Conservation (phyloP, 2,888 invertebrate species). For the Thysanoteuthis rhombus region DNA sequence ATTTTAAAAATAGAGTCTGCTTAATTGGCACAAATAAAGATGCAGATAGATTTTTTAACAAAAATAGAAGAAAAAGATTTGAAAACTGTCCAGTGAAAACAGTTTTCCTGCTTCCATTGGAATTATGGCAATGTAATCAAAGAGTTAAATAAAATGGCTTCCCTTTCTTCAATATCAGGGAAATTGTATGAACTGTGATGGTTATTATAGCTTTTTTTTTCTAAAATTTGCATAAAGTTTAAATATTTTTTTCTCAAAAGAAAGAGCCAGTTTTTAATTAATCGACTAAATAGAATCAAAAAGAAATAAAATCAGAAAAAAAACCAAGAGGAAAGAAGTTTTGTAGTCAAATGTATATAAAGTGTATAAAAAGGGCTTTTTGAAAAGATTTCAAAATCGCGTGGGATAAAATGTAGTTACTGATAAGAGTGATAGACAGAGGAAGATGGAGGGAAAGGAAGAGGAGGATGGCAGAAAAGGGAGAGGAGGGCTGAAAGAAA, state of each 20-base stretch:
- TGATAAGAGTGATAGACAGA: no score
- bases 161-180: neutral
- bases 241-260: neutral
- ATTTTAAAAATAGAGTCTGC: neutral
- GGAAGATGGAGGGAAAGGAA: no score
- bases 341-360: no score
- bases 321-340: no score
- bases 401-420: no score
- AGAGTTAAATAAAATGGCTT: neutral
- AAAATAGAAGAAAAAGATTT: neutral
- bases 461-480: neutral
- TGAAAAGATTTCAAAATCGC: no score
- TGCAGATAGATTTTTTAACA: neutral
- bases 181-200: neutral
- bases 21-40: neutral
- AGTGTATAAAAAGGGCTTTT: neutral
- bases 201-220: neutral
- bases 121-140: neutral
- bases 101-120: neutral
- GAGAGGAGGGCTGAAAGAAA: neutral
- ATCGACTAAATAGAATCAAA: neutral
- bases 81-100: neutral
- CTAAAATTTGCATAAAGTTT: neutral
- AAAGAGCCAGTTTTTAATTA: neutral
- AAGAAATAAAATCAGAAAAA: neutral